Evolutionary conservation across 1,140 invertebrate genomes (phyloP).

Genomic region (Parasteatoda tepidariorum): DNA sequence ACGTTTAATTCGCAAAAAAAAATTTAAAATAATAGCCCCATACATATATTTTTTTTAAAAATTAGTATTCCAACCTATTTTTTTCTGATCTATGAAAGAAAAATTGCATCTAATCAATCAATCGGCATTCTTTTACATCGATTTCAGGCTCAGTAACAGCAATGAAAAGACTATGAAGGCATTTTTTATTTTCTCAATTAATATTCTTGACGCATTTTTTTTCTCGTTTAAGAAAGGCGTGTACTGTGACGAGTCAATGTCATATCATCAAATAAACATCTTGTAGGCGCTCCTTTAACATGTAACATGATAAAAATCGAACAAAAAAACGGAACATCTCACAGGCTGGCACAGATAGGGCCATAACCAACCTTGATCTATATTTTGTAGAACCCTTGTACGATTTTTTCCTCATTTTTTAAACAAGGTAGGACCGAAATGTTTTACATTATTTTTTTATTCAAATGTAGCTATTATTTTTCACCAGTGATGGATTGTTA

Average conservation of each 20-base stretch:
- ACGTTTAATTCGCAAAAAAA: too few relatives aligned
- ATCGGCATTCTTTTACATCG: not conserved
- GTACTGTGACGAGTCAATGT: constrained; percentile 47
- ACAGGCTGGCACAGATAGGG: constrained; percentile 43
- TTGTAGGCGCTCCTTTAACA: constrained; percentile 50
- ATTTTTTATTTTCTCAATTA: constrained; percentile 19
- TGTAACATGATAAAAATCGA: not conserved
- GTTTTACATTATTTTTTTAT: too few relatives aligned
- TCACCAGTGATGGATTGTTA: too few relatives aligned
- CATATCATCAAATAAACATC: constrained; percentile 35
- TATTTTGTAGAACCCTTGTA: constrained; percentile 12
- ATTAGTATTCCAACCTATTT: too few relatives aligned
- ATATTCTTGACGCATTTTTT: constrained; percentile 51
- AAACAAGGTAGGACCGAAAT: not conserved
- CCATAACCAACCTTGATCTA: constrained; percentile 54
- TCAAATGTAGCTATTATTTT: too few relatives aligned
- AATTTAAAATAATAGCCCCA: too few relatives aligned
- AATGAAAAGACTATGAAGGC: not conserved
- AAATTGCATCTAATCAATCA: too few relatives aligned
- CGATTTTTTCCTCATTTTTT: constrained; percentile 33
- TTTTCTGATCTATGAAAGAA: too few relatives aligned
- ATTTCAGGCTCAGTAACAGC: not conserved
- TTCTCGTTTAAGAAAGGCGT: constrained; percentile 38
- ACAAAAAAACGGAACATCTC: constrained; percentile 12
- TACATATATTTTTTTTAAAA: too few relatives aligned